Percentiles rank a stretch among this genome's conserved stretches.
These are phyloP conservation scores for Tolmerus cingulatus DNA, from an alignment of 2,888 invertebrate species.

Conservation along the genomic window DNA sequence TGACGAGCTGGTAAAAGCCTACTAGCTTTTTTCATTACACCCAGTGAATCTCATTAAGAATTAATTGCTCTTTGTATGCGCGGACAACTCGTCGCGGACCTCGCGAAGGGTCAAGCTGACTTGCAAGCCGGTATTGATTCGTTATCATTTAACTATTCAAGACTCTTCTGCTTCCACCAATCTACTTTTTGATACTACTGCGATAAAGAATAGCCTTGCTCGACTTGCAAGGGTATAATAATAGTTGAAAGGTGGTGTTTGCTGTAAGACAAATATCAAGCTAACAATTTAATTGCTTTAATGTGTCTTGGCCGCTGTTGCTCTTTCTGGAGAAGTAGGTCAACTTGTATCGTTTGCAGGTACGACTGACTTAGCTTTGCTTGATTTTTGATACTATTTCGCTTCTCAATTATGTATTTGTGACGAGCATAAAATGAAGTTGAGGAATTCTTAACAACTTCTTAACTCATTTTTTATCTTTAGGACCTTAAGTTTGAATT, in stretches of 20 bases:
- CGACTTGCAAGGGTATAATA: neutral
- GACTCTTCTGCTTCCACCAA: neutral
- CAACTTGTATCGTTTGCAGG: neutral
- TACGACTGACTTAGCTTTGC: neutral
- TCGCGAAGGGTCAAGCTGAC: neutral
- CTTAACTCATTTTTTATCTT: neutral
- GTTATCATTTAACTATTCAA: neutral
- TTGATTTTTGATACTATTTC: neutral
- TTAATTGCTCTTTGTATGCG: neutral
- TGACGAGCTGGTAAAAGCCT: neutral
- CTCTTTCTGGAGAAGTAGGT: neutral
- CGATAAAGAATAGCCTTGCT: neutral
- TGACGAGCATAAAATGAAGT: neutral
- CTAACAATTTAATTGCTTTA: neutral
- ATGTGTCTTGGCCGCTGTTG: neutral
- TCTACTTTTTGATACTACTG: neutral
- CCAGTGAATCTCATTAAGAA: slow-evolving; percentile 5
- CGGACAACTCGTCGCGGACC: neutral
- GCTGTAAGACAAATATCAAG: neutral
- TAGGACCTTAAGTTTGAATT: neutral
- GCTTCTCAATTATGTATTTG: neutral
- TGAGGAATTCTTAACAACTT: neutral
- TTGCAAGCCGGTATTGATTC: neutral
- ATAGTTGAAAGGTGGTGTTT: neutral
- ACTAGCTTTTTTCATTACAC: neutral